Percentiles rank a stretch among this genome's conserved stretches.
phyloP scores from a whole-genome alignment of 2,797 vertebrate species.

The Sus cebifrons region DNA sequence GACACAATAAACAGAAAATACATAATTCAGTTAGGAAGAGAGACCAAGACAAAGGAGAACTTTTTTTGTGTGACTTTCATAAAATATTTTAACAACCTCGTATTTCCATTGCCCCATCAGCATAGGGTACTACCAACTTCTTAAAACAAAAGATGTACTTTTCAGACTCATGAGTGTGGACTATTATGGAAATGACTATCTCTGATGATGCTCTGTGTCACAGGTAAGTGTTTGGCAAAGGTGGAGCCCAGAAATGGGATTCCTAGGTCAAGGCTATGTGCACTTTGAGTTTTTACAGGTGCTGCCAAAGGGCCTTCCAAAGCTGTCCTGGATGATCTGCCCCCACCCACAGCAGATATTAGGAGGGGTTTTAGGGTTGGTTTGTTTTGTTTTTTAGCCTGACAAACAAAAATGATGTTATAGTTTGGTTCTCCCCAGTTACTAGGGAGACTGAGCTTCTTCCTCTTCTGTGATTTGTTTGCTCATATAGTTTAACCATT shows the following conservation, averaged over 20 bases:
- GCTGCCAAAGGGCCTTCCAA: background rate
- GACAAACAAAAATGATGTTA: background rate
- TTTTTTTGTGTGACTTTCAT: background rate
- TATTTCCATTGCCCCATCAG: background rate
- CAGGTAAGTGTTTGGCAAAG: background rate
- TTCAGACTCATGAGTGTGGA: background rate
- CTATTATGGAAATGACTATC: background rate
- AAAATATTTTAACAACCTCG: background rate
- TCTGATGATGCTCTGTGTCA: accelerated
- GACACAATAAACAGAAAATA: conserved; percentile 51
- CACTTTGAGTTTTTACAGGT: background rate
- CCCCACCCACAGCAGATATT: background rate
- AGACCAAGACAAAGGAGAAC: background rate
- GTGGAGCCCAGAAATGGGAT: background rate
- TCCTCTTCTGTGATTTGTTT: background rate
- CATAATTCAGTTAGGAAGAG: background rate
- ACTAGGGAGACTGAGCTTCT: background rate
- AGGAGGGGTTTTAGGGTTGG: background rate
- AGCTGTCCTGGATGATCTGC: background rate
- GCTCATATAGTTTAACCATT: background rate
- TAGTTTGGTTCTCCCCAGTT: background rate
- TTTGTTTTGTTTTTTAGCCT: background rate
- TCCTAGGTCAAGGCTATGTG: background rate
- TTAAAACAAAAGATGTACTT: background rate
- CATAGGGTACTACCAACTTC: background rate